Evolutionary conservation across 53 echinoderm and acorn worm species (phyloP).

Genomic region (Luidia sarsii): DNA sequence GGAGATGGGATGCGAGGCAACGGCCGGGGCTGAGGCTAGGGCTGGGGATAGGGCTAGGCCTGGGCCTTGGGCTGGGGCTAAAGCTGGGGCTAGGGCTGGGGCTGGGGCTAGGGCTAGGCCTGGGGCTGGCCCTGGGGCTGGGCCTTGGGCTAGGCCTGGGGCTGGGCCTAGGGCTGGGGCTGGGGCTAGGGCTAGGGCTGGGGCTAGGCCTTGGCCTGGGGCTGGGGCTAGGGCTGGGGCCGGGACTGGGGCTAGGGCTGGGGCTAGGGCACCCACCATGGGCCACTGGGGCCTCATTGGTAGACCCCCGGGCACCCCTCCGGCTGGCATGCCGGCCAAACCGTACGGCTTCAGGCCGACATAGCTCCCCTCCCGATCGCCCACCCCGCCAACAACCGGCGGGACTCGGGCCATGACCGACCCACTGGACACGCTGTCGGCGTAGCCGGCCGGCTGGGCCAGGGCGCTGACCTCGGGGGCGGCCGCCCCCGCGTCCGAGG

Average conservation of each 20-base stretch:
- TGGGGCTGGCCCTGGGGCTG: too few relatives aligned
- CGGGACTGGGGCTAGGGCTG: too few relatives aligned
- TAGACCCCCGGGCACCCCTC: not conserved
- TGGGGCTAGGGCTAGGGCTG: too few relatives aligned
- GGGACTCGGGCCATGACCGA: conserved; percentile 32
- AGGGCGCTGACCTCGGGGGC: conserved; percentile 16
- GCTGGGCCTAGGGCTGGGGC: too few relatives aligned
- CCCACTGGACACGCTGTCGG: conserved; percentile 56
- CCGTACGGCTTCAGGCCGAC: conserved; percentile 45
- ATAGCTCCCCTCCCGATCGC: conserved; percentile 28
- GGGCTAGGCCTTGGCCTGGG: too few relatives aligned
- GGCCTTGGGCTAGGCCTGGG: too few relatives aligned
- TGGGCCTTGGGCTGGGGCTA: too few relatives aligned
- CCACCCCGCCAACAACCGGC: not conserved
- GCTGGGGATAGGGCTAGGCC: too few relatives aligned
- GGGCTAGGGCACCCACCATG: not conserved
- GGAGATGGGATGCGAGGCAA: not conserved
- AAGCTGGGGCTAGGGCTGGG: too few relatives aligned
- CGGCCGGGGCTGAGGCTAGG: too few relatives aligned
- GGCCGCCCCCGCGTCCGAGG: conserved; percentile 22
- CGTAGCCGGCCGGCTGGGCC: conserved; percentile 13
- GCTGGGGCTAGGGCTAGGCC: too few relatives aligned
- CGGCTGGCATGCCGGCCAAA: conserved; percentile 40
- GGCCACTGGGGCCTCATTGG: conserved; percentile 10
- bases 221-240: too few relatives aligned